Percentiles rank a stretch among this genome's conserved stretches.
These are phyloP conservation scores for Torymus tubicola DNA, from an alignment of 2,888 invertebrate genomes.

Conservation along the genomic window DNA sequence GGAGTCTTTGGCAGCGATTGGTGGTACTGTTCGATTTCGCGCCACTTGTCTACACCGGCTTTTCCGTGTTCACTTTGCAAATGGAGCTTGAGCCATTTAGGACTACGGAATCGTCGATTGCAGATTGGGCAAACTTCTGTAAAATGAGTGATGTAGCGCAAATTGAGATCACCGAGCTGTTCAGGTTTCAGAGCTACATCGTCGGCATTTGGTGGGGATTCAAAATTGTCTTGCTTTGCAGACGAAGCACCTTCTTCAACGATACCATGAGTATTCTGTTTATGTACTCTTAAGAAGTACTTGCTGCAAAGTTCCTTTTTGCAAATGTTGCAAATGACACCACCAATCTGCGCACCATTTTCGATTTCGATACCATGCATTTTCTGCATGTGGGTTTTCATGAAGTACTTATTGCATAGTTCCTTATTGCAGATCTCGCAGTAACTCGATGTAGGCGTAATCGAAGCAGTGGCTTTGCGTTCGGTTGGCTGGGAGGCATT, in stretches of 20 bases:
- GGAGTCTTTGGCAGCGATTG: conserved; percentile 75
- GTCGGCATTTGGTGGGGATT: conserved; percentile 63
- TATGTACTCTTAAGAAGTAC: conserved; percentile 97
- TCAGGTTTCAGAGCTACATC: conserved; percentile 78
- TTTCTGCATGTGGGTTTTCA: conserved; percentile 99
- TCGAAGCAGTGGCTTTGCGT: conserved; percentile 80
- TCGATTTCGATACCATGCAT: conserved; percentile 98
- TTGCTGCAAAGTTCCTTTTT: conserved; percentile 99
- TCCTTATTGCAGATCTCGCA: conserved; percentile 99
- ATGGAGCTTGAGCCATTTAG: conserved; percentile 92
- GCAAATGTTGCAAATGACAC: conserved; percentile 97
- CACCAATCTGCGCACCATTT: conserved; percentile 93
- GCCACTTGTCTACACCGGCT: conserved; percentile 81
- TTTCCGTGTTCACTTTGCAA: conserved; percentile 91
- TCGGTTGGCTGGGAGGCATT: conserved; percentile 67
- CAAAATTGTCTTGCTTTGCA: conserved; percentile 69
- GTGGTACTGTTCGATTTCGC: conserved; percentile 79
- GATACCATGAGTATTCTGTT: conserved; percentile 98
- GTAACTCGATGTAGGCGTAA: conserved; percentile 89
- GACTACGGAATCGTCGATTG: conserved; percentile 90
- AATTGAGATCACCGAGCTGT: conserved; percentile 80
- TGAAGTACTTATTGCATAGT: conserved; percentile 99
- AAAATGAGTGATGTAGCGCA: conserved; percentile 82
- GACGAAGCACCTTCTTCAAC: conserved; percentile 84
- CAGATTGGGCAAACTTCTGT: conserved; percentile 91